Evolutionary conservation across 2,113 vertebrate genomes (phyloP).

Genomic region (Toxotes chatareus): DNA sequence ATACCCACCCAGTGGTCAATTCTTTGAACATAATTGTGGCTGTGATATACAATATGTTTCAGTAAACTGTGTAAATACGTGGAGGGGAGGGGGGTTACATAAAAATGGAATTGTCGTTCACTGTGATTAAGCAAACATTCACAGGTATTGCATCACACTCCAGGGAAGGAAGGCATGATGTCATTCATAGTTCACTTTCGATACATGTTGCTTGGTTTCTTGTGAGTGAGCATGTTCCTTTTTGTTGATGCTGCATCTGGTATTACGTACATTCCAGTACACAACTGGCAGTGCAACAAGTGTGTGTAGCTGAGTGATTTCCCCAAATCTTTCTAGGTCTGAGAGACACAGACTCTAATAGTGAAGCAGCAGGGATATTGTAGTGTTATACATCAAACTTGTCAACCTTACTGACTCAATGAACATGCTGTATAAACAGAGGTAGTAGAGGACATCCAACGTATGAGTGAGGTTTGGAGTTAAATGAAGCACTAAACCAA

Average conservation of each 20-base stretch:
- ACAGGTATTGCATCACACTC: constrained; percentile 36
- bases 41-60: neutral
- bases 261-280: constrained; percentile 59
- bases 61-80: neutral
- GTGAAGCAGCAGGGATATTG: neutral
- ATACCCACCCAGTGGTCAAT: neutral
- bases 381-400: neutral
- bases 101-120: neutral
- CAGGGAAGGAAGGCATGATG: neutral
- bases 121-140: constrained; percentile 6
- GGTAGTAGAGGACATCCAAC: neutral
- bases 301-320: constrained; percentile 34
- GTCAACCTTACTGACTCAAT: neutral
- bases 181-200: constrained; percentile 11
- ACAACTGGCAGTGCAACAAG: neutral
- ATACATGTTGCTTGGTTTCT: neutral
- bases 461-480: neutral
- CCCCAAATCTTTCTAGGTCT: constrained; percentile 11
- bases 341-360: neutral
- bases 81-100: neutral
- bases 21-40: neutral
- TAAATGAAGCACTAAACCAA: neutral
- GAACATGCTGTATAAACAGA: neutral
- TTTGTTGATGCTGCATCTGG: constrained; percentile 22
- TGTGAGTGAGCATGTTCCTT: constrained; percentile 10